Base-by-base conservation (phyloP, 2,797 vertebrate species). In the Oophaga sylvatica region DNA sequence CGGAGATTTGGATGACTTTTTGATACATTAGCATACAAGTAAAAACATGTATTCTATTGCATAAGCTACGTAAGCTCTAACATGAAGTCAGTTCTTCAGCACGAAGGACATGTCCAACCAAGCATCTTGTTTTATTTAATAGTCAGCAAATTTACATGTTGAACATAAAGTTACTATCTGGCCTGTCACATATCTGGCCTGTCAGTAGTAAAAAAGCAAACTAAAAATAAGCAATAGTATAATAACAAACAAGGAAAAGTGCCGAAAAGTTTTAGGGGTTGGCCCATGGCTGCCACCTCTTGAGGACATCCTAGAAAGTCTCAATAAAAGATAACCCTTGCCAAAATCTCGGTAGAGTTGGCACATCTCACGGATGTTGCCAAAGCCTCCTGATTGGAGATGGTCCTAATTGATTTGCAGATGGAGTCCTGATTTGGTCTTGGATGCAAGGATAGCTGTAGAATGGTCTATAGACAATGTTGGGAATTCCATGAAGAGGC, bases 1-100 rank as follows among this genome's bases (percentile, higher is more conserved):
- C 19, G 31, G 71, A 84, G 83, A 57, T 75, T 48, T 57, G n/a
- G 35, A 26, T 63, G 16, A 8, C 29, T 75, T 80, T 53, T 84
- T 75, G 68, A 84, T 84, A 56, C 56, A 41, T 60, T 84, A 62
- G 17, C 45, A 62, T 84, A 60, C 82, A 84, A 84, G 82, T 75
- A 45, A 84, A 75, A 84, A 84, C 82, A 84, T 73, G 83, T 26
- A 75, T 68, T 60, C 13, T 75, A 19, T 83, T 71, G 67, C 81
- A 41, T 83, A 71, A 71, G 48, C 65, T 71, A 73, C 71, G 26
- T 82, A n/a, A 73, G 81, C 81, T 60, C 3, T 57, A n/a, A n/a
- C 53, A 56, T 45, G 29, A 71, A 62, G 5, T 56, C 31, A 20
- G 53, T 75, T 62, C 1, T 65, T 63, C 41, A 67, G 60, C 35